phyloP scores from a whole-genome alignment of 2,113 vertebrate genomes.

The Ploceus nigricollis region DNA sequence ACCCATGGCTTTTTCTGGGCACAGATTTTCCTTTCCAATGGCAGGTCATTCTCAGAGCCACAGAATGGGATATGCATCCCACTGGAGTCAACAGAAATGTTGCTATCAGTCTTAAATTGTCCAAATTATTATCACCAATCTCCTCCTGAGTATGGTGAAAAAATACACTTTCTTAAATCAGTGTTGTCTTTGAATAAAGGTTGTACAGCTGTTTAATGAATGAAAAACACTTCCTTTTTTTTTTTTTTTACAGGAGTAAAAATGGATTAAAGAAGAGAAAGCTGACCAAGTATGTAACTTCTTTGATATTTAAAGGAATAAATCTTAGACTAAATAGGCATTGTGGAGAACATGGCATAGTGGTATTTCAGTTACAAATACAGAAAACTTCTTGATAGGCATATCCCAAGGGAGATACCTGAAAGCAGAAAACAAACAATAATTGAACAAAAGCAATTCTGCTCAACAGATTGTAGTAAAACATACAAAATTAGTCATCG shows the following conservation, averaged over 20 bases:
- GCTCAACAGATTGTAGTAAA: not conserved
- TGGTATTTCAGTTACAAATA: not conserved
- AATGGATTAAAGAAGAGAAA: conserved; percentile 97
- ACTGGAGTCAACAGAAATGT: not conserved
- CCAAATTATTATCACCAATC: not conserved
- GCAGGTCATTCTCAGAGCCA: not conserved
- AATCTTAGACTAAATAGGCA: not conserved
- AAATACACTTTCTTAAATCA: not conserved
- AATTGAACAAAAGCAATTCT: not conserved
- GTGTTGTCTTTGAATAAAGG: not conserved
- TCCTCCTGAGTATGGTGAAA: not conserved
- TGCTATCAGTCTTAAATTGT: not conserved
- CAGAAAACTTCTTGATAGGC: not conserved
- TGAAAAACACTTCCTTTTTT: not conserved
- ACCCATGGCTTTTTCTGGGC: not conserved
- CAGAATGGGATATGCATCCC: not conserved
- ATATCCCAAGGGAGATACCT: not conserved
- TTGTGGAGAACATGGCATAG: not conserved
- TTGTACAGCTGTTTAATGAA: not conserved
- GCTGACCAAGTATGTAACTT: conserved; percentile 86
- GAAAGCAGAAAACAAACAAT: not conserved
- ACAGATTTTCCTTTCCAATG: not conserved
- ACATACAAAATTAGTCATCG: conserved; percentile 16
- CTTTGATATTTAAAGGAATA: not conserved
- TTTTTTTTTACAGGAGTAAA: conserved; percentile 86